These are phyloP conservation scores for Ciconia stormi DNA, from an alignment of 2,113 vertebrate genomes.

Conservation along the genomic window DNA sequence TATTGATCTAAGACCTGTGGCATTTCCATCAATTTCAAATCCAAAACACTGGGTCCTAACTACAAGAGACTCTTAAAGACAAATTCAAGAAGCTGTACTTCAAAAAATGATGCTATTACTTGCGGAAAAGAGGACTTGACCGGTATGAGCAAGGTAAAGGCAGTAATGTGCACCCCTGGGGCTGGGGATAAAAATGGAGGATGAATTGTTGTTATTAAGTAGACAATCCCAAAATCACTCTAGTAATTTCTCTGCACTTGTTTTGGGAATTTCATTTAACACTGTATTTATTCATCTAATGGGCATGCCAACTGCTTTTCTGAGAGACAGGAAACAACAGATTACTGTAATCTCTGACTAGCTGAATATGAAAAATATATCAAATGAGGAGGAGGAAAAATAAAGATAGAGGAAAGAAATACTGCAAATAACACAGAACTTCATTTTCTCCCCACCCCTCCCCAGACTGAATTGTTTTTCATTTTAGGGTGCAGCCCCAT, in stretches of 20 bases:
- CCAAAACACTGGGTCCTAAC: background rate
- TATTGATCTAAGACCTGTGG: background rate
- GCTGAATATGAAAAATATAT: background rate
- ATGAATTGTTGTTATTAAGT: background rate
- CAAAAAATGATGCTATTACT: background rate
- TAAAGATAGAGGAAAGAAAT: background rate
- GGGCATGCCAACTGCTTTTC: background rate
- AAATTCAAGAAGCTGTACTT: background rate
- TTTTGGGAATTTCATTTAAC: constrained; percentile 7
- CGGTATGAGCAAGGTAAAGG: background rate
- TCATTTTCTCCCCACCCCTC: background rate
- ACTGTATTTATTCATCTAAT: background rate
- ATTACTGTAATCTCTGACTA: background rate
- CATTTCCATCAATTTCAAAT: background rate
- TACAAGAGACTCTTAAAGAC: background rate
- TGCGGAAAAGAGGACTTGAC: background rate
- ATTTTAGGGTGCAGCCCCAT: background rate
- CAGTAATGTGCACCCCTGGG: background rate
- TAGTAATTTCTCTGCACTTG: background rate
- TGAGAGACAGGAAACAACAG: background rate
- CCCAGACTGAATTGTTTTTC: background rate
- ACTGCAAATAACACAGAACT: background rate
- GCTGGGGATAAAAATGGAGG: background rate
- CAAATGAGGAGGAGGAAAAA: background rate
- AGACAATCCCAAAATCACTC: constrained; percentile 13